Evolutionary conservation across 2,888 invertebrate genomes (phyloP).

Genomic region (Pristionchus arcanus): DNA sequence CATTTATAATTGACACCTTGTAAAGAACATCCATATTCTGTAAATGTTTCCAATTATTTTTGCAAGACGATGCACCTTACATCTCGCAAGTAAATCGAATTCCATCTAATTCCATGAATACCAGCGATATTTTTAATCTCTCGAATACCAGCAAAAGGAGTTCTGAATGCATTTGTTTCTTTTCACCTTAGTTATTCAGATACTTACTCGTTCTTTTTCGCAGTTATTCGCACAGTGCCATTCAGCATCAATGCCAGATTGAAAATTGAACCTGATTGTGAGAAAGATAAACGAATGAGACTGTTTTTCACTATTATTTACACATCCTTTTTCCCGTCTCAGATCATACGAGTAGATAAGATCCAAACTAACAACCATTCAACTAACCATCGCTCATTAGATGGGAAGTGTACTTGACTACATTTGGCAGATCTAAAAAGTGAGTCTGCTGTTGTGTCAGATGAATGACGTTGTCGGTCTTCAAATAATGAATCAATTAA

Average conservation of each 20-base stretch:
- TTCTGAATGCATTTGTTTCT: neutral
- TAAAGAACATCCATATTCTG: neutral
- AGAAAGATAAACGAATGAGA: no score
- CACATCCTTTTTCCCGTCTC: no score
- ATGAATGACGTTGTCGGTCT: neutral
- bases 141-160: neutral
- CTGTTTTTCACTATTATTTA: no score
- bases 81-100: neutral
- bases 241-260: neutral
- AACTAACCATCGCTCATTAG: neutral
- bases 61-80: neutral
- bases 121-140: neutral
- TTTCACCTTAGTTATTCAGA: neutral
- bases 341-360: no score
- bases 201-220: neutral
- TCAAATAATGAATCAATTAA: neutral
- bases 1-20: neutral
- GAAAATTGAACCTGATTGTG: neutral
- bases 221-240: neutral
- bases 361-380: no score
- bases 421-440: neutral
- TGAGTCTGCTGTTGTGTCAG: neutral
- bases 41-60: neutral
- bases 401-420: neutral
- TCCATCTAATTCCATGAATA: neutral